These are phyloP conservation scores for Drosophila bifasciata DNA, from an alignment of 1,140 invertebrate species.

Conservation along the genomic window DNA sequence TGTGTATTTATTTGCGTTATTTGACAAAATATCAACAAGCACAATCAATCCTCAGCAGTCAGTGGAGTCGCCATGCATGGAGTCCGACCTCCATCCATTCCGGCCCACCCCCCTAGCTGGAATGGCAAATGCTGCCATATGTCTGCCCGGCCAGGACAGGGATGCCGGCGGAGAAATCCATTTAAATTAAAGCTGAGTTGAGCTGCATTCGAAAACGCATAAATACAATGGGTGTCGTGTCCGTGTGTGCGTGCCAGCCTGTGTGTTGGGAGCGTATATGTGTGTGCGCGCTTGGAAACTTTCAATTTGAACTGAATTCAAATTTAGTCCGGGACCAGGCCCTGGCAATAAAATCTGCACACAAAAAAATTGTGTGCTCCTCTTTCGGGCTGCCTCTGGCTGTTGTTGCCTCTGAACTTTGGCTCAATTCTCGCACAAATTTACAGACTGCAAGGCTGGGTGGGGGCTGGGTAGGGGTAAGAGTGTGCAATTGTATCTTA, in stretches of 20 bases:
- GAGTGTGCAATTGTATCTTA: conserved; percentile 72
- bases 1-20: conserved; percentile 83
- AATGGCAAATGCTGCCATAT: conserved; percentile 79
- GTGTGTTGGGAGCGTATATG: conserved; percentile 18
- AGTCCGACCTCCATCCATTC: conserved; percentile 35
- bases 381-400: conserved; percentile 18
- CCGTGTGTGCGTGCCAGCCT: conserved; percentile 12
- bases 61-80: conserved; percentile 48
- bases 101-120: conserved; percentile 8
- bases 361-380: conserved; percentile 32
- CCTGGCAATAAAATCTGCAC: conserved; percentile 69
- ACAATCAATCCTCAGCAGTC: conserved; percentile 77
- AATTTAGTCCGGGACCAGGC: conserved; percentile 66
- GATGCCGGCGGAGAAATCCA: conserved; percentile 65
- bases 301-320: conserved; percentile 82
- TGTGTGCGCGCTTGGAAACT: conserved; percentile 64
- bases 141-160: conserved; percentile 36
- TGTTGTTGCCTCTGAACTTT: conserved; percentile 57
- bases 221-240: conserved; percentile 61
- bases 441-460: conserved; percentile 58
- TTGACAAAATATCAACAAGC: conserved; percentile 83
- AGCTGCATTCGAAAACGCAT: conserved; percentile 81
- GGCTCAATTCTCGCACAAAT: conserved; percentile 79
- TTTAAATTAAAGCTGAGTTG: conserved; percentile 82
- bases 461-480: neutral